Evolutionary conservation across 2,113 vertebrate species (phyloP).

Genomic region (Hemiscyllium ocellatum): DNA sequence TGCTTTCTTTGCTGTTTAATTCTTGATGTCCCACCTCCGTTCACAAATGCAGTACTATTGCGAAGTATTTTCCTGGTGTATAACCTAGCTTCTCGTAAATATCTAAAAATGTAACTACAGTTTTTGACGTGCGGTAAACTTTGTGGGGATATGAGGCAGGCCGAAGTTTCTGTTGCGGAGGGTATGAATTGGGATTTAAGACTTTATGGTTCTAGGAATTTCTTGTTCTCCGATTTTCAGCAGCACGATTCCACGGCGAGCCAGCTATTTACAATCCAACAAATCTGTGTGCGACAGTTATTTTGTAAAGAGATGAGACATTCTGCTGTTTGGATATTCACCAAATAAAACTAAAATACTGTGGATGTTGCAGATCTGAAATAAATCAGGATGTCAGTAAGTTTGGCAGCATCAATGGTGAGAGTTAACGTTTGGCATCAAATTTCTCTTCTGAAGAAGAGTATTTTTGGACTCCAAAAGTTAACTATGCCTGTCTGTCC

Average conservation of each 20-base stretch:
- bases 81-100: not conserved
- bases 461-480: too few relatives aligned
- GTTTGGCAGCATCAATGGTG: too few relatives aligned
- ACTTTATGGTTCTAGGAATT: not conserved
- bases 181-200: not conserved
- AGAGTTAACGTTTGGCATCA: too few relatives aligned
- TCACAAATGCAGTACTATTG: not conserved
- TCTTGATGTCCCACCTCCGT: not conserved
- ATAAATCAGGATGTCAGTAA: too few relatives aligned
- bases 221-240: not conserved
- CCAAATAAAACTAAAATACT: too few relatives aligned
- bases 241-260: not conserved
- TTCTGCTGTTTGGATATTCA: not conserved
- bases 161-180: not conserved
- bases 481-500: too few relatives aligned
- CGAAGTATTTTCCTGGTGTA: not conserved
- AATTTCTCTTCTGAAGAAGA: too few relatives aligned
- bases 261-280: not conserved
- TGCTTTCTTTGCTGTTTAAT: not conserved
- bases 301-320: not conserved
- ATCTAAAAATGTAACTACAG: not conserved
- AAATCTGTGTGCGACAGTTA: not conserved
- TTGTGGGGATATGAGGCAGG: not conserved
- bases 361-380: too few relatives aligned
- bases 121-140: not conserved